phyloP scores from a whole-genome alignment of 1,140 invertebrate species.

The Oryctes rhinoceros region DNA sequence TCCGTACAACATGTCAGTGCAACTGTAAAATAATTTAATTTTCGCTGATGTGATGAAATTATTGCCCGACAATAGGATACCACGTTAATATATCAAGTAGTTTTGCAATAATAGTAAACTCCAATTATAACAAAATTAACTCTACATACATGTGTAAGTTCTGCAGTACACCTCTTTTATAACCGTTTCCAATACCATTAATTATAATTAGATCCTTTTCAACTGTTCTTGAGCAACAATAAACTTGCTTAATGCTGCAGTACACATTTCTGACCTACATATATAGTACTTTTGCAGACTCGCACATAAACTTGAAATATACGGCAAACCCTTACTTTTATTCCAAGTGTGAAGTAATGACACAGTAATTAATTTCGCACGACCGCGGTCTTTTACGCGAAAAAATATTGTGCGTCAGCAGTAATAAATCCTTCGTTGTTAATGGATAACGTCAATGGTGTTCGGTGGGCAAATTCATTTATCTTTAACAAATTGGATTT shows the following conservation, averaged over 20 bases:
- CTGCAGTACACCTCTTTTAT: background rate
- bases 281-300: background rate
- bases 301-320: background rate
- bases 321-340: background rate
- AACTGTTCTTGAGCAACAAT: background rate
- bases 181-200: background rate
- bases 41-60: too few relatives aligned
- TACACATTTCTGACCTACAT: too few relatives aligned
- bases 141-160: too few relatives aligned
- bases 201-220: background rate
- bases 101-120: too few relatives aligned
- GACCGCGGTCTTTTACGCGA: background rate
- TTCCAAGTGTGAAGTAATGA: background rate
- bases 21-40: too few relatives aligned
- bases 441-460: constrained; percentile 31
- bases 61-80: too few relatives aligned
- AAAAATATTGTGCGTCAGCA: constrained; percentile 3
- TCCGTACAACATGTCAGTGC: too few relatives aligned
- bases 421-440: constrained; percentile 29
- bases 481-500: constrained; percentile 14
- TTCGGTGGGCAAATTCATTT: constrained; percentile 17
- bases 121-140: too few relatives aligned
- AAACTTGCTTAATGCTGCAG: too few relatives aligned
- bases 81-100: too few relatives aligned
- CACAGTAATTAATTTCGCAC: constrained; percentile 32